Base-by-base conservation (phyloP, 2,113 vertebrate genomes). In the Otus sunia region DNA sequence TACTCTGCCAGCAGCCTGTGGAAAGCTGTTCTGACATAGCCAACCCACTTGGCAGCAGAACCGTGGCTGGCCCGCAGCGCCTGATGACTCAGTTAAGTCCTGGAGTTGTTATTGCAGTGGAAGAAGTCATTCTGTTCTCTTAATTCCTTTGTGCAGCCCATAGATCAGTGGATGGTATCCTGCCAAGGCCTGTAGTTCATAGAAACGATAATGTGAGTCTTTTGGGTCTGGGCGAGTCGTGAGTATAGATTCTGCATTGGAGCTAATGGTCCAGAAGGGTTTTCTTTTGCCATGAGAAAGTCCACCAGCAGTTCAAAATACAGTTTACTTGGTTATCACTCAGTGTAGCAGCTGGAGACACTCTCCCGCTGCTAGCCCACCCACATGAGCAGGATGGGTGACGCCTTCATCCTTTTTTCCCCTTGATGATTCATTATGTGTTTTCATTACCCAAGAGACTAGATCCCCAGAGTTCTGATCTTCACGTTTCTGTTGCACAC, bases 1-100 rank as follows among this genome's bases (percentile, higher is more conserved):
- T 81, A 3, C 32, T 43, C 43, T 89, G 96, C 86, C 92, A 94
- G 91, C 92, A 94, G 94, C 69, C 92, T 92, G 91, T 62, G 88
- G 56, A 91, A 94, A 89, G 73, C 94, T 92, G n/a, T 18, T 94
- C 71, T 86, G 88, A 92, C 14, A 10, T 74, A 88, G 90, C 88
- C 92, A 95, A 6, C 90, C 64, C 66, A 23, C 76, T 96, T 96
- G 95, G 92, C 94, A 94, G 58, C 83, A 34, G 76, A 86, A 76
- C 77, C 3, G 5, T 26, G 91, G 94, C 96, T 95, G 94, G 94
- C 94, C 88, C 5, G 1, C 76, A 29, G 68, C 3, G 34, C 64
- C 91, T 80, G 80, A 84, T 96, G 96, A 96, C 92, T 97, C 96
- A 96, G 58, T 96, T 5, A 26, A 93, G 88, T 94, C 83, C 86